Evolutionary conservation across 2,888 invertebrate genomes (phyloP).

Genomic region (Aphodius granarius): DNA sequence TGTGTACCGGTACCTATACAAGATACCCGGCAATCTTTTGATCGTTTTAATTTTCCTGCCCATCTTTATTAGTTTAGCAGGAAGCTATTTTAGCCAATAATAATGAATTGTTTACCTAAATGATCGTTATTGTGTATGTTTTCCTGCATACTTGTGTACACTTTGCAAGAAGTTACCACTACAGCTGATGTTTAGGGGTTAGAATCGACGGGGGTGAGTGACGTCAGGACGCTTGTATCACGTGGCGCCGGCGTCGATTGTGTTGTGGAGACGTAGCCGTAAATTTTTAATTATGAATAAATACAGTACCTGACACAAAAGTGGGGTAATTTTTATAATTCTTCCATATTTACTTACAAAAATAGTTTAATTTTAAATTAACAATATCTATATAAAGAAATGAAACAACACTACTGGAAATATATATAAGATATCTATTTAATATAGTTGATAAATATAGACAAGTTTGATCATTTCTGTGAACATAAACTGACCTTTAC

Average conservation of each 20-base stretch:
- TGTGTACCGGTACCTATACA: constrained; percentile 46
- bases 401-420: no score
- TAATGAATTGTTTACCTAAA: not conserved
- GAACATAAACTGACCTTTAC: no score
- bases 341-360: no score
- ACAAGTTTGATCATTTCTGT: no score
- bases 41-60: constrained; percentile 19
- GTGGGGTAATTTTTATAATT: no score
- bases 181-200: not conserved
- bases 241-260: not conserved
- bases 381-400: no score
- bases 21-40: constrained; percentile 45
- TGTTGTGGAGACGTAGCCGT: not conserved
- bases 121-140: not conserved
- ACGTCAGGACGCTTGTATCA: not conserved
- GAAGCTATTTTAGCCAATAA: not conserved
- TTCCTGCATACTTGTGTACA: not conserved
- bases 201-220: not conserved
- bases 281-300: no score
- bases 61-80: not conserved
- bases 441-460: no score
- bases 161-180: not conserved
- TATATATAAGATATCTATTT: no score
- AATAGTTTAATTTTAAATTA: no score
- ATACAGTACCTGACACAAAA: no score